Base-by-base conservation (phyloP, 1,140 invertebrate species). In the Nephotettix cincticeps region DNA sequence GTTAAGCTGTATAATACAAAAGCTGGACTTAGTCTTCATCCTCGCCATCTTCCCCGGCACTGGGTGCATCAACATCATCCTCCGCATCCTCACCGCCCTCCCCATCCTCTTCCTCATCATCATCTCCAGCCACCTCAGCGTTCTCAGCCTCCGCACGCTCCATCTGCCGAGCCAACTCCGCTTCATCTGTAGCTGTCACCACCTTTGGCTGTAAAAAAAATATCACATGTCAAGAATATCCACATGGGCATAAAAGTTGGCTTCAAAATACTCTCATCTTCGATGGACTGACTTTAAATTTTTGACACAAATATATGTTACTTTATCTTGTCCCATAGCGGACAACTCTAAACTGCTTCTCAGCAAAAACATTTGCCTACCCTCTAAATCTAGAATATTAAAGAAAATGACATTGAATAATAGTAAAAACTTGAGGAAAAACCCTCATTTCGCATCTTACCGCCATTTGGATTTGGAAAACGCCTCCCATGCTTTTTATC, bases 121-220 rank as follows among this genome's bases (percentile, higher is more conserved):
- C 93, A 79, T 96, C 94, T 63, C 94, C 91, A 74, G 91, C 92
- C 17, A 98, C 94, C 84, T 99, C 96, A 1, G 91, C 90, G 82
- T 98, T 99, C 81, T 97, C 94, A 66, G 92, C 88, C 81, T 98
- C 96, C 13, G 97, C 90, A 68, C 91, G 86, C 83, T 99, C 95
- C 90, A 99, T 90, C 81, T 97, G 93, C 79, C 93, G 87, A 17
- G 93, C 92, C 72, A 99, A 84, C 81, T 99, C 97, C 0, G 93
- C 94, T 83, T 99, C 98, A 81, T 99, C 98, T 13, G 93, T 91
- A 63, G 98, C 97, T 25, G 98, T 99, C 9, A 99, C 96, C 63
- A 99, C 96, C 87, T 99, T 98, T 51, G 97, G 96, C 93, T 97
- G 78, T 14, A 81, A 79, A 4, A n/a, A n/a, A n/a, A n/a, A n/a